Evolutionary conservation across 2,888 invertebrate genomes (phyloP).

Genomic region (Lordiphosa andalusiaca): DNA sequence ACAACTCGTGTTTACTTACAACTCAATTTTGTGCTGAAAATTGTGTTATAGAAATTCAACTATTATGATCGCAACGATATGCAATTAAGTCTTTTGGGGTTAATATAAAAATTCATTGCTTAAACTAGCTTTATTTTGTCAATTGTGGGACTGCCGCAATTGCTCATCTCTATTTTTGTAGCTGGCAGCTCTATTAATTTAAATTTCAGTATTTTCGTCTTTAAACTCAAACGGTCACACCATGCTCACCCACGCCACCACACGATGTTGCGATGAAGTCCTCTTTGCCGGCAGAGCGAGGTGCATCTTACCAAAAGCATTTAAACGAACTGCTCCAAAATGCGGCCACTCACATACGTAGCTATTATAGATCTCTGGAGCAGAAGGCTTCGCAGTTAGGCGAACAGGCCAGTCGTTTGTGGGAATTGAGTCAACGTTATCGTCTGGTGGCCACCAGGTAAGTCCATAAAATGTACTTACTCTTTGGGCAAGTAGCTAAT

Average conservation of each 20-base stretch:
- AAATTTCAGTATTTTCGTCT: no score
- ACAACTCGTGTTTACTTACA: no score
- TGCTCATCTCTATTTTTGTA: no score
- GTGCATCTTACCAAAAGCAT: constrained; percentile 11
- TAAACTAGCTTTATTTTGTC: no score
- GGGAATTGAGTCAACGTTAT: constrained; percentile 49
- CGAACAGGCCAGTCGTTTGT: constrained; percentile 27
- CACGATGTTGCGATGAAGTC: constrained; percentile 19
- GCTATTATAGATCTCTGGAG: constrained; percentile 11
- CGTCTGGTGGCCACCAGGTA: constrained; percentile 37
- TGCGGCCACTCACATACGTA: constrained; percentile 13
- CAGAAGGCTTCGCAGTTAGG: constrained; percentile 13
- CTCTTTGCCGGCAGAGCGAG: constrained; percentile 7
- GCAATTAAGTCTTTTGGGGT: no score
- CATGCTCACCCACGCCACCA: neutral
- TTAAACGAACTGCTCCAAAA: constrained; percentile 24
- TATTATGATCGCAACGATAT: no score
- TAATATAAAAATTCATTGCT: no score
- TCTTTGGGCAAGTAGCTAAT: neutral
- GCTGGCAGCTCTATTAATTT: no score
- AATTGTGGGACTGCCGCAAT: no score
- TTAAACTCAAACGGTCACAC: no score
- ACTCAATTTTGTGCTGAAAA: no score
- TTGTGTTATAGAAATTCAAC: no score
- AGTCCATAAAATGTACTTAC: neutral